Evolutionary conservation across 1,140 invertebrate genomes (phyloP), one percentile per base, ranked within the genome.

Genomic region (Drosophila baimaii): DNA sequence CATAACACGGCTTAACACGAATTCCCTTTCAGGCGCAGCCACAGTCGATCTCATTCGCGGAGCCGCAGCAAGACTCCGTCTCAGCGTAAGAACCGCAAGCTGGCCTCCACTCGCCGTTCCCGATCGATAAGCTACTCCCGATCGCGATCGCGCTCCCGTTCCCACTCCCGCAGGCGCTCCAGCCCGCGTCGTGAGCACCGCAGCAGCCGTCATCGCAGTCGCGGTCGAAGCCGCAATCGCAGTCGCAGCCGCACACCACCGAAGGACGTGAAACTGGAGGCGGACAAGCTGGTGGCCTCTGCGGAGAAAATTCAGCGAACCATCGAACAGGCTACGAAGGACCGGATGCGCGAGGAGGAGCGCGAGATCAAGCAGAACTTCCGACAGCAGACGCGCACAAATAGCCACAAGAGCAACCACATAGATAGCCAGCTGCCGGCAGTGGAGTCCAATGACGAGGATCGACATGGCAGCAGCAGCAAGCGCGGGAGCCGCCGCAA

Each of bases 121-220:
- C 88, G 82, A 23, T 80, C 91, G 23, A 59, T 55, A 12, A 91
- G 92, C 1, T 93, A 93, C 5, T 81, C 92, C 9, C 92, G 92
- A 27, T 94, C 93, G 0, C 79, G 92, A 7, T 94, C 93, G 0
- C 78, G 82, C 1, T 90, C 90, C 6, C 57, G 65, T 27, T 81
- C 80, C 2, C 88, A 77, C 29, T 56, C 85, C 0, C 77, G 78
- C 73, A 44, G 92, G 90, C 93, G 92, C 6, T 93, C 92, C 3
- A 74, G 37, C 39, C 52, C 81, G 1, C 61, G 72, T 0, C 92
- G 91, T 39, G 93, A 92, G 33, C 81, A 92, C 49, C 31, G 92
- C 80, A 66, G 58, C 35, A 66, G 65, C 35, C 47, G 57, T 8
- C 65, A 66, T 64, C 69, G 64, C 17, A 76, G 54, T 63, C 64